Conservation (phyloP, 2,888 invertebrate species). For the Nemapogon koenigi region DNA sequence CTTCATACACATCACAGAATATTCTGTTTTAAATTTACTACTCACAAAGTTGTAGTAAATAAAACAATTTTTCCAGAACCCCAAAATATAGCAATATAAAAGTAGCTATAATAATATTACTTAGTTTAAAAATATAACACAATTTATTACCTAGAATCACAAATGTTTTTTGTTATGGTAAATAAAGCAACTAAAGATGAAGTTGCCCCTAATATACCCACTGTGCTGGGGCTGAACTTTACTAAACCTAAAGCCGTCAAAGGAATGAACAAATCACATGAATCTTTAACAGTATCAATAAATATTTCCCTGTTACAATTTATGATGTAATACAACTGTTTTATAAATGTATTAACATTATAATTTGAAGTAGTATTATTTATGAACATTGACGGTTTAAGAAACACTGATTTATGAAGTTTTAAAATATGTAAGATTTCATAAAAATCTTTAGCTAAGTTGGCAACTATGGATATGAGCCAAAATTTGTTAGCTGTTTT, state of each 20-base stretch:
- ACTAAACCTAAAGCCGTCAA: conserved; percentile 80
- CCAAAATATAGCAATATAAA: too few relatives aligned
- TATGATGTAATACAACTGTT: conserved; percentile 32
- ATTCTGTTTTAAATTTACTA: too few relatives aligned
- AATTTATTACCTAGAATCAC: conserved; percentile 5
- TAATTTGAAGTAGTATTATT: conserved; percentile 25
- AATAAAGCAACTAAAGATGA: conserved; percentile 83
- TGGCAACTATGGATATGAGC: conserved; percentile 82
- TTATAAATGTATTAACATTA: conserved; percentile 28
- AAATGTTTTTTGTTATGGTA: conserved; percentile 65
- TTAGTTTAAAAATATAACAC: too few relatives aligned
- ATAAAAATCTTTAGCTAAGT: conserved; percentile 82
- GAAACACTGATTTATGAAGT: conserved; percentile 35
- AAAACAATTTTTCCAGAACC: too few relatives aligned
- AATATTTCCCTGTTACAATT: conserved; percentile 69
- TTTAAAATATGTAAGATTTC: conserved; percentile 75
- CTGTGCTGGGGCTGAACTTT: conserved; percentile 76
- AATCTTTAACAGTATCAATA: conserved; percentile 85
- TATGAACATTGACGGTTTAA: conserved; percentile 47
- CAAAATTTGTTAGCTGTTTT: conserved; percentile 80
- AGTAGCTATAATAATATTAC: too few relatives aligned
- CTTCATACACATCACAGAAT: too few relatives aligned
- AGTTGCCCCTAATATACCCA: conserved; percentile 80
- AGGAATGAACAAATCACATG: conserved; percentile 88
- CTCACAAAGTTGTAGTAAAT: too few relatives aligned